Base-by-base conservation (phyloP, 1,140 invertebrate species). In the Eumeta japonica region DNA sequence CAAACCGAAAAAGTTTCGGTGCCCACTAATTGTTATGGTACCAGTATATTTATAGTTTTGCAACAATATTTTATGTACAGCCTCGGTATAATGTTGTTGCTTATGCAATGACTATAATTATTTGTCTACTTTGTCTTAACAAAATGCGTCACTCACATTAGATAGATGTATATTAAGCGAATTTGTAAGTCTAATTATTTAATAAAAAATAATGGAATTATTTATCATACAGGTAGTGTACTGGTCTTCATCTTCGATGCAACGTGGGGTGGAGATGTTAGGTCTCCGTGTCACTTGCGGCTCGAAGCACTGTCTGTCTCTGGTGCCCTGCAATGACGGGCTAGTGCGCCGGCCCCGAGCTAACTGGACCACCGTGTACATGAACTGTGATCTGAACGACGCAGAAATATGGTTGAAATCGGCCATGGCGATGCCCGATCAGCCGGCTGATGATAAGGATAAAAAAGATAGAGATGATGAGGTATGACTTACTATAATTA, bases 241-340 rank as follows among this genome's bases (percentile, higher is more conserved):
- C 75, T 98, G 95, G 95, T 95, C 97, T 85, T 98, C 95, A 0
- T 97, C 94, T 58, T 91, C 93, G 0, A 91, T 94, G 81, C 92
- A 97, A 55, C 83, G 92, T 46, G 97, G 97, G 1, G 89, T 95
- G 39, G 90, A 97, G 59, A 79, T 98, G 19, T 83, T 87, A n/a
- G 92, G 92, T 1, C 90, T 88, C 10, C 79, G 89, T 12, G 81
- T 96, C 4, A 86, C 87, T 0, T 89, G 89, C 33, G 89, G 88
- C 48, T 93, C 92, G 28, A 89, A 93, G 45, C 89, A 94, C 61
- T 83, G 83, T 34, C 75, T 96, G 27, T 76, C 83, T 0, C 75
- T 96, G 1, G 81, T 86, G 32, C 82, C 88, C 0, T 78, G 90
- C 1, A 82, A 85, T 28, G 94, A 97, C 74, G 89, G 88, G 0